These are phyloP conservation scores for Gobionotothen gibberifrons DNA, from an alignment of 2,797 vertebrate species.

Conservation along the genomic window DNA sequence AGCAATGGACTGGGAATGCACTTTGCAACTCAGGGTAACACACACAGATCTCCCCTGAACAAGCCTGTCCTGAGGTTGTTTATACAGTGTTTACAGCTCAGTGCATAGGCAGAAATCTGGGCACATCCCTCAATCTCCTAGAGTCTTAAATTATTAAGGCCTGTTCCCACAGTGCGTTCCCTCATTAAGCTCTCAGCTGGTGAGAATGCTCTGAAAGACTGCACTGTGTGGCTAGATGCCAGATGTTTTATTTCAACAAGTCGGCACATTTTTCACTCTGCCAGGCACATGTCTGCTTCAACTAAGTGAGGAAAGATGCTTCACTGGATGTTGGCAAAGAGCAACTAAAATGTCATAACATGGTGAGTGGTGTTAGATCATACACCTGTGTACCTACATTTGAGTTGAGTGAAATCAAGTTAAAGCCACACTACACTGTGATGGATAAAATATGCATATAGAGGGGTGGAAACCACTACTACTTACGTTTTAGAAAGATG, in stretches of 20 bases:
- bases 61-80: conserved; percentile 50
- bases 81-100: conserved; percentile 52
- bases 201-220: conserved; percentile 65
- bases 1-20: conserved; percentile 42
- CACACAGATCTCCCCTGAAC: conserved; percentile 31
- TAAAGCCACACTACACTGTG: background rate
- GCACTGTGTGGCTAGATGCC: conserved; percentile 68
- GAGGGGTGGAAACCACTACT: background rate
- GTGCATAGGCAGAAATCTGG: conserved; percentile 56
- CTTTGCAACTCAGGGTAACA: conserved; percentile 44
- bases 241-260: conserved; percentile 77
- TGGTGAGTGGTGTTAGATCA: conserved; percentile 22
- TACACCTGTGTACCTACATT: conserved; percentile 36
- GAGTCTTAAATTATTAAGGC: conserved; percentile 71
- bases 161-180: conserved; percentile 69
- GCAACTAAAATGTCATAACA: conserved; percentile 46
- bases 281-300: conserved; percentile 55
- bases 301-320: conserved; percentile 51
- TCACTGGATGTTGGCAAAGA: conserved; percentile 31
- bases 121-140: conserved; percentile 64
- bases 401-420: background rate
- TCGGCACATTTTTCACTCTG: conserved; percentile 73
- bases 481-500: background rate
- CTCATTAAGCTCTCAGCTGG: conserved; percentile 80
- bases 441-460: background rate